phyloP scores from a whole-genome alignment of 2,888 invertebrate species.

The Noctua janthina region DNA sequence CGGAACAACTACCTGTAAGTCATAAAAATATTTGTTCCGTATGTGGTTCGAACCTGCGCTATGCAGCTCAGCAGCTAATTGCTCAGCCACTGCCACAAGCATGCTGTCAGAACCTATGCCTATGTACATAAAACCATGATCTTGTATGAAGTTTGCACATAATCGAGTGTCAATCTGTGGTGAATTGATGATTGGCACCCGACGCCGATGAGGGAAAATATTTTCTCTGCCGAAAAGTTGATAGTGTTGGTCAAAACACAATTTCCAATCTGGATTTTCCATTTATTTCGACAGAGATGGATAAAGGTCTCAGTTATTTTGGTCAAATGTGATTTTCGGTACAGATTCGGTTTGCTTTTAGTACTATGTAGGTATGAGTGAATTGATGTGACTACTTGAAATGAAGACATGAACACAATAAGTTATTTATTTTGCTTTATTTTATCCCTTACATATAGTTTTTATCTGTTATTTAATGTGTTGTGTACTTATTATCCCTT shows the following conservation, averaged over 20 bases:
- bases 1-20: too few species aligned
- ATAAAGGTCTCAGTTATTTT: constrained; percentile 6
- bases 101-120: too few species aligned
- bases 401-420: not conserved
- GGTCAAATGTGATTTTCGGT: not conserved
- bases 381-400: not conserved
- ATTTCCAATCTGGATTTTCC: constrained; percentile 31
- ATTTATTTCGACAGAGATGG: constrained; percentile 32
- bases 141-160: not conserved
- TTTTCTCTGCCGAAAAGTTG: constrained; percentile 16
- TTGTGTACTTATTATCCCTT: too few species aligned
- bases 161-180: constrained; percentile 46
- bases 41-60: too few species aligned
- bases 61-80: too few species aligned
- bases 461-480: too few species aligned
- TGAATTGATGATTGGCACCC: constrained; percentile 45
- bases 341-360: not conserved
- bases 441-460: too few species aligned
- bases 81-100: too few species aligned
- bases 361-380: not conserved
- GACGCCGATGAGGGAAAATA: constrained; percentile 5
- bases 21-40: too few species aligned
- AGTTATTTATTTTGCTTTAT: too few species aligned
- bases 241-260: constrained; percentile 35
- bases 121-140: not conserved